A percentile compares a stretch with the other conserved stretches of the same genome.
These are phyloP conservation scores for Falco concolor DNA, from an alignment of 2,797 vertebrate species.

Conservation along the genomic window DNA sequence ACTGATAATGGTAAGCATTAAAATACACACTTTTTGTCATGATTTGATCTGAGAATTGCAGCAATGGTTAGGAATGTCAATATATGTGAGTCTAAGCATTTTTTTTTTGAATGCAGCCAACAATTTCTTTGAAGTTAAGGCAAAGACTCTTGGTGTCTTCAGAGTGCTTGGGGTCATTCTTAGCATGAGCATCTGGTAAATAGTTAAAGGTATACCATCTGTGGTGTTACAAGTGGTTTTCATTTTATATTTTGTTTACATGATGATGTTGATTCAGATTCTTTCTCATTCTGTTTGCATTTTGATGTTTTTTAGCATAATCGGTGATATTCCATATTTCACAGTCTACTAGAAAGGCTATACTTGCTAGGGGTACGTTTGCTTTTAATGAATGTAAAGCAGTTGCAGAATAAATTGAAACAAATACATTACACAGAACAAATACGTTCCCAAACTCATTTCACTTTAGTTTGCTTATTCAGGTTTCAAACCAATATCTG, in stretches of 20 bases:
- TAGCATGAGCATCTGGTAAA: not conserved
- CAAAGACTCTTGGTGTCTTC: not conserved
- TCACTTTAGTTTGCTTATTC: not conserved
- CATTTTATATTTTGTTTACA: not conserved
- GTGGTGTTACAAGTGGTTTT: not conserved
- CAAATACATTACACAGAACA: not conserved
- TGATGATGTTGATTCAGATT: not conserved
- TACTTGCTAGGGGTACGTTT: not conserved
- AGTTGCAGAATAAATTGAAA: not conserved
- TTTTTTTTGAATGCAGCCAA: not conserved
- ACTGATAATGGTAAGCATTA: slow-evolving; percentile 65
- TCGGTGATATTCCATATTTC: not conserved
- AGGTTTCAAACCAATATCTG: not conserved
- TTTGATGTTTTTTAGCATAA: not conserved
- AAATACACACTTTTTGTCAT: not conserved
- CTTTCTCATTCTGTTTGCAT: not conserved
- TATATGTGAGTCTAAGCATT: not conserved
- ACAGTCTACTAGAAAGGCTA: not conserved
- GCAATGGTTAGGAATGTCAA: not conserved
- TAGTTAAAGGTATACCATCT: not conserved
- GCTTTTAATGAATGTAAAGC: not conserved
- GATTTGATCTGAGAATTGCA: not conserved
- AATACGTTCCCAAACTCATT: not conserved
- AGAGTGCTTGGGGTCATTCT: not conserved
- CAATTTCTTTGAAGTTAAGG: not conserved